Base-by-base conservation (phyloP, 2,113 vertebrate species). In the Etia nguti region DNA sequence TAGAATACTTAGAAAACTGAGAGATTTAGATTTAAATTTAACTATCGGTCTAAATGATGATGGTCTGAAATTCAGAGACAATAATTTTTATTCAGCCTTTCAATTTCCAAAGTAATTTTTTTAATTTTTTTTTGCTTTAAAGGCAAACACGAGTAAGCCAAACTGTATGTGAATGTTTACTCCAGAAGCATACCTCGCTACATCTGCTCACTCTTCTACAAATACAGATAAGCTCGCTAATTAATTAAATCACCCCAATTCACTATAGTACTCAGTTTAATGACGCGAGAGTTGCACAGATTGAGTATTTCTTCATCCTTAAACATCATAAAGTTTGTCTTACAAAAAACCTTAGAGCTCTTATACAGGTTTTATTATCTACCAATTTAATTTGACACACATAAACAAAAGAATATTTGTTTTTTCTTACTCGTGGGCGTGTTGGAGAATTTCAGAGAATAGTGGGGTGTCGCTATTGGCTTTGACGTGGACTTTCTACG, bases 401-500 rank as follows among this genome's bases (percentile, higher is more conserved):
- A 13, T 24, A 5, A 46, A n/a, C 15, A 2, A 31, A 24, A 83
- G 22, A 36, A n/a, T n/a, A n/a, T n/a, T n/a, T 4, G 18, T 75
- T 34, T 82, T 80, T 60, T 62, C 15, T 20, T 20, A 6, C 16
- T 36, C 26, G 41, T 68, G 50, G 11, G 10, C 24, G 0, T 22
- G 31, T 77, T 1, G 4, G 73, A 77, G 18, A 77, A 75, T 75
- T 75, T 75, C 70, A 2, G 18, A 20, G 70, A 75, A 50, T 29
- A 46, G 10, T 22, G 12, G 10, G n/a, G 46, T 83, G 75, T 81
- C 24, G 20, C 10, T 16, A 89, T 87, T 81, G 11, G 5, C 57
- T 36, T 46, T 59, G 79, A 87, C 16, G 12, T 2, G 10, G 29
- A 38, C 84, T 81, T 94, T 93, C 92, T 60, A 79, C 54, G 94